phyloP scores from a whole-genome alignment of 2,888 invertebrate genomes.

The Hedya salicella region DNA sequence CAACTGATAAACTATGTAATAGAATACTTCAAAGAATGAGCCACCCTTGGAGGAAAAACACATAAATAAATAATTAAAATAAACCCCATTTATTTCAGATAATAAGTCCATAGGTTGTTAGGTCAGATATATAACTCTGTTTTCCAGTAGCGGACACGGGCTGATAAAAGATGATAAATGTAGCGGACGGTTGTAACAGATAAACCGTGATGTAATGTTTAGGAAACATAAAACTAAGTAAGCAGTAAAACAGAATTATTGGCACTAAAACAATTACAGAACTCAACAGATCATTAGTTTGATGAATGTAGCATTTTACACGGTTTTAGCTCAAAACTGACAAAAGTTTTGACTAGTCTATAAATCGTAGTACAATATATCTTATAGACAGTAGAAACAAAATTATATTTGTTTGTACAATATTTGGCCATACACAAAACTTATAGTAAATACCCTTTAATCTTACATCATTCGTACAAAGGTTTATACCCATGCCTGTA shows the following conservation, averaged over 20 bases:
- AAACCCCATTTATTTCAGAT: too few species aligned
- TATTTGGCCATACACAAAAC: too few species aligned
- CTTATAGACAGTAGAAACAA: too few species aligned
- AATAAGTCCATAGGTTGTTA: neutral
- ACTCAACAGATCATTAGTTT: slow-evolving; percentile 5
- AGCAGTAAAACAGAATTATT: slow-evolving; percentile 12
- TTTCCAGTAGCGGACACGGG: slow-evolving; percentile 20
- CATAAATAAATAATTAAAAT: too few species aligned
- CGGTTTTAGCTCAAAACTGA: neutral
- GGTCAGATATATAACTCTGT: neutral
- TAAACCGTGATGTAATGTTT: slow-evolving; percentile 9
- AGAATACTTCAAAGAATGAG: too few species aligned
- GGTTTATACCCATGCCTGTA: too few species aligned
- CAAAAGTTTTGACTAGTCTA: neutral
- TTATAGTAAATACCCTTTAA: too few species aligned
- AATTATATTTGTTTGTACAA: too few species aligned
- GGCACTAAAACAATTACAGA: slow-evolving; percentile 1
- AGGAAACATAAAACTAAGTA: slow-evolving; percentile 5
- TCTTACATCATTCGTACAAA: too few species aligned
- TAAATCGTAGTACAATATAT: too few species aligned
- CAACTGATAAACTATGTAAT: too few species aligned
- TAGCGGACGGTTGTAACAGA: neutral
- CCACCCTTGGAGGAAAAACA: too few species aligned
- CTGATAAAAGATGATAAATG: slow-evolving; percentile 22
- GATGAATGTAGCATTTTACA: slow-evolving; percentile 6